A percentile compares a stretch with the other conserved stretches of the same genome.
These are phyloP conservation scores for Mimumesa dahlbomi DNA, from an alignment of 2,888 invertebrate genomes.

Conservation along the genomic window DNA sequence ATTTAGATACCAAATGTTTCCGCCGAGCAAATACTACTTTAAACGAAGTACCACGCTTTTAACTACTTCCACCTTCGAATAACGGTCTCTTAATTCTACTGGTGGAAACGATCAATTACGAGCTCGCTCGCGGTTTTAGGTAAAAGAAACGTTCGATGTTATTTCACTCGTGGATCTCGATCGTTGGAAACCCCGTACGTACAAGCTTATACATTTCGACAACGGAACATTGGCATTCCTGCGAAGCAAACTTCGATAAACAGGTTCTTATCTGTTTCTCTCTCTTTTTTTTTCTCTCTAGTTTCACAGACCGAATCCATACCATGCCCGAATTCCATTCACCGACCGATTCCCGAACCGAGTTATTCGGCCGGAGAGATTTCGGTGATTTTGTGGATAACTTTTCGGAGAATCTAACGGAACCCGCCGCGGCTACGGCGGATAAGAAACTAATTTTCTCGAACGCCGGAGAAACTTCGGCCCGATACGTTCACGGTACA, in stretches of 20 bases:
- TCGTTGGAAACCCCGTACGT: background rate
- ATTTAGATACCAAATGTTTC: no score
- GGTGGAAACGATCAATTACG: background rate
- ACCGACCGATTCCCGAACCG: slow-evolving; percentile 7
- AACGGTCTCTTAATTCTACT: no score
- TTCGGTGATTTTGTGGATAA: background rate
- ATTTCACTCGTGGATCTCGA: background rate
- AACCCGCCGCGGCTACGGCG: background rate
- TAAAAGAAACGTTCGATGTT: background rate
- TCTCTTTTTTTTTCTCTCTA: slow-evolving; percentile 2
- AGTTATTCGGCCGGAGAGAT: background rate
- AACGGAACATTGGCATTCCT: slow-evolving; percentile 8
- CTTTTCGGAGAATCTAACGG: slow-evolving; percentile 8
- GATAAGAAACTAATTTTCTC: background rate
- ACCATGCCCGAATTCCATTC: slow-evolving; percentile 31
- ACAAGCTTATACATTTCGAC: no score
- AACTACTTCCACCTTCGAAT: background rate
- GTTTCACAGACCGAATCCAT: background rate
- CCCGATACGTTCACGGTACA: background rate
- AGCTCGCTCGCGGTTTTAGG: no score
- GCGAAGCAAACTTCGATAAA: slow-evolving; percentile 45
- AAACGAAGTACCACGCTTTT: background rate
- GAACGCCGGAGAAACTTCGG: background rate
- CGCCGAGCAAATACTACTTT: background rate
- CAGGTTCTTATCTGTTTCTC: slow-evolving; percentile 41